Conservation (phyloP, 2,797 vertebrate genomes). For the Falco columbarius region DNA sequence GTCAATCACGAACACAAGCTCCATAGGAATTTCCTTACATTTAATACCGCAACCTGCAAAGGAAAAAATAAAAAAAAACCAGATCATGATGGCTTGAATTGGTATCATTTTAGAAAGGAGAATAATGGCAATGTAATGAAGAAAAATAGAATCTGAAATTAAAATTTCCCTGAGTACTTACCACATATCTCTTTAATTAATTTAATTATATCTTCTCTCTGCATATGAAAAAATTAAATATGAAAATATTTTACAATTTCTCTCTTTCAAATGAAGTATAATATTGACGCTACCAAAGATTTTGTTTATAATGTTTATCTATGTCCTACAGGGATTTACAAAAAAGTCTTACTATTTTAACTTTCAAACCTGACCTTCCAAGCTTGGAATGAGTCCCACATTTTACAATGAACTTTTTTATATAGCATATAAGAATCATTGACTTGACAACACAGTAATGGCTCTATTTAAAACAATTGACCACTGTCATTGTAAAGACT, state of each 20-base stretch:
- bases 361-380: not conserved
- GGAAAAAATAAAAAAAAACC: not conserved
- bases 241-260: not conserved
- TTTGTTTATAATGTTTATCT: not conserved
- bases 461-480: not conserved
- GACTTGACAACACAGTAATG: not conserved
- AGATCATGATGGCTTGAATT: not conserved
- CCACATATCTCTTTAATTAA: slow-evolving; percentile 93
- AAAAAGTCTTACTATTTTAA: not conserved
- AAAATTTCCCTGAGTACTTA: slow-evolving; percentile 74
- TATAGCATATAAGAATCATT: not conserved
- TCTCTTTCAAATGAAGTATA: not conserved
- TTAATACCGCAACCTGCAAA: slow-evolving; percentile 88
- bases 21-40: slow-evolving; percentile 94
- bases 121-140: not conserved
- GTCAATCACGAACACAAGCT: slow-evolving; percentile 94
- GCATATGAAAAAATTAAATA: slow-evolving; percentile 8
- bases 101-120: not conserved
- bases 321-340: not conserved
- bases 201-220: slow-evolving; percentile 90
- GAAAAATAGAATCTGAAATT: not conserved
- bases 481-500: not conserved
- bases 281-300: not conserved
- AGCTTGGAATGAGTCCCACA: not conserved
- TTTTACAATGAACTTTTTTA: not conserved